A percentile compares a stretch with the other conserved stretches of the same genome.
Conservation (phyloP, 2,888 invertebrate species). For the Metopia argyrocephala region DNA sequence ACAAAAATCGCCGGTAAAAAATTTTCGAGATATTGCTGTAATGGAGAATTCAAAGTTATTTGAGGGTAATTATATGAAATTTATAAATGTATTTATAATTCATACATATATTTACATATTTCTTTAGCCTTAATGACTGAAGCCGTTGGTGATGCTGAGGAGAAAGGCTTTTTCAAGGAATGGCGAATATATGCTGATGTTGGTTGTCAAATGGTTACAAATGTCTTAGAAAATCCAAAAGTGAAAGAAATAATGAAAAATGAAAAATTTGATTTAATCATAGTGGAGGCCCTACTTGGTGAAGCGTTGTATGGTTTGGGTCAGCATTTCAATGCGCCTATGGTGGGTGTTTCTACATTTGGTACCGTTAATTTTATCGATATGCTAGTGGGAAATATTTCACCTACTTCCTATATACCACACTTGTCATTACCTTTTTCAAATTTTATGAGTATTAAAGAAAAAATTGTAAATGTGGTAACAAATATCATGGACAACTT, state of each 20-base stretch:
- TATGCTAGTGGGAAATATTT: slow-evolving; percentile 68
- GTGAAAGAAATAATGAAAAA: slow-evolving; percentile 67
- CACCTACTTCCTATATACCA: slow-evolving; percentile 73
- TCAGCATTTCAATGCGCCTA: slow-evolving; percentile 71
- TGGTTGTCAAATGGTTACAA: slow-evolving; percentile 57
- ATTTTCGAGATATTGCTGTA: slow-evolving; percentile 66
- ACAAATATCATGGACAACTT: neutral
- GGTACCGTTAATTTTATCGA: slow-evolving; percentile 67
- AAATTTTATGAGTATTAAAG: slow-evolving; percentile 74
- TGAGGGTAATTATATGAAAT: neutral
- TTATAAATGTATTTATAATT: neutral
- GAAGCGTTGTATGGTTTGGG: slow-evolving; percentile 74
- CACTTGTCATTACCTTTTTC: slow-evolving; percentile 24
- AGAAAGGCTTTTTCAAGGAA: neutral
- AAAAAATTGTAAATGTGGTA: slow-evolving; percentile 73
- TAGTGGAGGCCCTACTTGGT: slow-evolving; percentile 72
- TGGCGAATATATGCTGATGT: neutral
- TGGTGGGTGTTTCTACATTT: slow-evolving; percentile 67
- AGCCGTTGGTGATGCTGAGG: slow-evolving; percentile 48
- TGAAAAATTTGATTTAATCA: slow-evolving; percentile 74
- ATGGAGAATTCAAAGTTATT: neutral
- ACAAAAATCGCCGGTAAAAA: slow-evolving; percentile 67
- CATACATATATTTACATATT: neutral
- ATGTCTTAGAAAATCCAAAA: slow-evolving; percentile 51
- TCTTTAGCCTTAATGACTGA: slow-evolving; percentile 65